Evolutionary conservation across 2,113 vertebrate genomes (phyloP).

Genomic region (Capra hircus): DNA sequence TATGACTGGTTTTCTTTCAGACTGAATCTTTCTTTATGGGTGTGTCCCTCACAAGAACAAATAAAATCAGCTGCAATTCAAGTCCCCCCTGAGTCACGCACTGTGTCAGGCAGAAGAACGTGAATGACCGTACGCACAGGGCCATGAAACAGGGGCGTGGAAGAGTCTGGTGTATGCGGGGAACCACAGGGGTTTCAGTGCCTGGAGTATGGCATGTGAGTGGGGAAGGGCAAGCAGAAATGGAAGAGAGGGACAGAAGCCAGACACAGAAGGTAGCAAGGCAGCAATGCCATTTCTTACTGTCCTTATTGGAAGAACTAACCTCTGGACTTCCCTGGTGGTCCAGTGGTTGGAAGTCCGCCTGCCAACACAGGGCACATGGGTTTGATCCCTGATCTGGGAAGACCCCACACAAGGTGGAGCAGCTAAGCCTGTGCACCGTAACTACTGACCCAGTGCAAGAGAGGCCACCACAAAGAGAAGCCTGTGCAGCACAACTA

Average conservation of each 20-base stretch:
- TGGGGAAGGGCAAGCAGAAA: not conserved
- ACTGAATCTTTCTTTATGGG: not conserved
- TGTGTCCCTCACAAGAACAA: not conserved
- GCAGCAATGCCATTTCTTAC: not conserved
- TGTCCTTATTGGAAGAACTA: not conserved
- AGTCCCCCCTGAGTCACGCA: not conserved
- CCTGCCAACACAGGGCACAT: not conserved
- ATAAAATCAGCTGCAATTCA: not conserved
- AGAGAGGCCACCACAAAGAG: not conserved
- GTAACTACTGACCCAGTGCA: not conserved
- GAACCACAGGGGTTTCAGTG: not conserved
- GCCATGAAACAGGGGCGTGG: not conserved
- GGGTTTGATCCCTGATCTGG: not conserved
- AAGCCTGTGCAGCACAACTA: not conserved
- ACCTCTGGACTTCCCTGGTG: not conserved
- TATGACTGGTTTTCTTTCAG: not conserved
- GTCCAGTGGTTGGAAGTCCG: not conserved
- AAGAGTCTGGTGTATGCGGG: accelerated
- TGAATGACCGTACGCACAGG: not conserved
- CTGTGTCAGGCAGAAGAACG: not conserved
- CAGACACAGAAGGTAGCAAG: not conserved
- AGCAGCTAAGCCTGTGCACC: not conserved
- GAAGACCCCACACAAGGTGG: not conserved
- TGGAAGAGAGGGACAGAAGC: not conserved
- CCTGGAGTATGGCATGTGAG: not conserved